Conservation (phyloP, 2,888 invertebrate genomes). For the Formica aserva region DNA sequence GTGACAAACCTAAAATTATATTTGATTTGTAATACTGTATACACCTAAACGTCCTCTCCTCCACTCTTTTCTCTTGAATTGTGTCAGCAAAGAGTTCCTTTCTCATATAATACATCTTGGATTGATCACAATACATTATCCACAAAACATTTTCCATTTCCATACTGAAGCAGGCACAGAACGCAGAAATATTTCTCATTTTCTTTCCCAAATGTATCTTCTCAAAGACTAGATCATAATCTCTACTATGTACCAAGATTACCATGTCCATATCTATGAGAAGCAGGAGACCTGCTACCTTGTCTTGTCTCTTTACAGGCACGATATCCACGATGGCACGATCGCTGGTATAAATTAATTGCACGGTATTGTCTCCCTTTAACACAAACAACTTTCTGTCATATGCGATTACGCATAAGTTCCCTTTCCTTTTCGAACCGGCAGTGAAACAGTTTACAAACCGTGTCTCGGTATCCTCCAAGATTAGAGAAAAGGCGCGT, state of each 20-base stretch:
- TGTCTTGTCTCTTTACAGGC: conserved; percentile 66
- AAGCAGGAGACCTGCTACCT: conserved; percentile 72
- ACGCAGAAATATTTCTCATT: conserved; percentile 33
- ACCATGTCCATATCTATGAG: conserved; percentile 63
- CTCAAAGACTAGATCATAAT: conserved; percentile 73
- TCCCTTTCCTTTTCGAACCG: conserved; percentile 30
- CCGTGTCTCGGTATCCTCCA: conserved; percentile 56
- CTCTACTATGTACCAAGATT: conserved; percentile 70
- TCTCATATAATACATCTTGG: conserved; percentile 69
- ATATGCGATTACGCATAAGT: conserved; percentile 77
- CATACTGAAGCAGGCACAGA: conserved; percentile 71
- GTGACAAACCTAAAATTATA: conserved; percentile 72
- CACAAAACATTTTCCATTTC: conserved; percentile 67
- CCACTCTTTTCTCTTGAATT: conserved; percentile 53
- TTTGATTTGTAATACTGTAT: conserved; percentile 74
- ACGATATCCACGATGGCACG: conserved; percentile 72
- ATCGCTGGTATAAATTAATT: conserved; percentile 74
- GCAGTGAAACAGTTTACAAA: conserved; percentile 65
- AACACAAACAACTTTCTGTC: conserved; percentile 74
- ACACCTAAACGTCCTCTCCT: conserved; percentile 69
- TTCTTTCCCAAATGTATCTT: conserved; percentile 70
- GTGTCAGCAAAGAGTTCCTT: conserved; percentile 63
- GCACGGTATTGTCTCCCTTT: conserved; percentile 55
- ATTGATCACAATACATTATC: conserved; percentile 75
- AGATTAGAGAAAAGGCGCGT: conserved; percentile 61